Percentiles rank a stretch among this genome's conserved stretches.
Evolutionary conservation across 2,888 invertebrate species (phyloP).

Genomic region (Tortrix viridana): DNA sequence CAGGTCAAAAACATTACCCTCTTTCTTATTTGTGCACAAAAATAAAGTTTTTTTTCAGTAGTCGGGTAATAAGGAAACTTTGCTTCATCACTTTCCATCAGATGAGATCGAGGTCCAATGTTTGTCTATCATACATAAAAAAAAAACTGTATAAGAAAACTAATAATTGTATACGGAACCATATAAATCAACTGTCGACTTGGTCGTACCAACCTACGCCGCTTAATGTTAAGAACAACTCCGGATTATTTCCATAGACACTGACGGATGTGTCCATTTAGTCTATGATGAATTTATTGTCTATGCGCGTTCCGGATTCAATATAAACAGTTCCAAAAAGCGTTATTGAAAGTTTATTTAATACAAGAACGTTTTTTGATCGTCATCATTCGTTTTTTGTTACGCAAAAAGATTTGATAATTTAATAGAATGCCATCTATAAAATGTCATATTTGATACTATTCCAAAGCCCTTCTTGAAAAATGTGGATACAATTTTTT

Average conservation of each 20-base stretch:
- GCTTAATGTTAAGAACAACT: not conserved
- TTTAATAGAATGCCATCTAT: too few species aligned
- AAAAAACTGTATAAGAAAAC: too few species aligned
- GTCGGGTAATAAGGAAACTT: too few species aligned
- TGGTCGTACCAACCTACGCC: not conserved
- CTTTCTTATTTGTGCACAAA: too few species aligned
- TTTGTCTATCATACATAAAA: too few species aligned
- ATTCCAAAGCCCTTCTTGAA: not conserved
- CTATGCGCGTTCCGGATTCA: constrained; percentile 17
- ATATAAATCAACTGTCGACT: not conserved
- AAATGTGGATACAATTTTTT: not conserved
- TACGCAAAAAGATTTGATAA: too few species aligned
- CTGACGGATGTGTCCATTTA: constrained; percentile 20
- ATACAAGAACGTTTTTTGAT: not conserved
- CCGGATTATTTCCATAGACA: constrained; percentile 18
- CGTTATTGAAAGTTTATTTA: not conserved
- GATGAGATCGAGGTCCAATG: too few species aligned
- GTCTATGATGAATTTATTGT: constrained; percentile 24
- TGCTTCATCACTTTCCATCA: too few species aligned
- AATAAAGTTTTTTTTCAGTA: too few species aligned
- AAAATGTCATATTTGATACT: not conserved
- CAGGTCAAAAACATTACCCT: too few species aligned
- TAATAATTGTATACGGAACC: not conserved
- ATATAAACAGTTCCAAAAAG: constrained; percentile 1
- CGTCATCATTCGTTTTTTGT: too few species aligned